Evolutionary conservation across 2,888 invertebrate species (phyloP).

Genomic region (Isotomurus palustris): DNA sequence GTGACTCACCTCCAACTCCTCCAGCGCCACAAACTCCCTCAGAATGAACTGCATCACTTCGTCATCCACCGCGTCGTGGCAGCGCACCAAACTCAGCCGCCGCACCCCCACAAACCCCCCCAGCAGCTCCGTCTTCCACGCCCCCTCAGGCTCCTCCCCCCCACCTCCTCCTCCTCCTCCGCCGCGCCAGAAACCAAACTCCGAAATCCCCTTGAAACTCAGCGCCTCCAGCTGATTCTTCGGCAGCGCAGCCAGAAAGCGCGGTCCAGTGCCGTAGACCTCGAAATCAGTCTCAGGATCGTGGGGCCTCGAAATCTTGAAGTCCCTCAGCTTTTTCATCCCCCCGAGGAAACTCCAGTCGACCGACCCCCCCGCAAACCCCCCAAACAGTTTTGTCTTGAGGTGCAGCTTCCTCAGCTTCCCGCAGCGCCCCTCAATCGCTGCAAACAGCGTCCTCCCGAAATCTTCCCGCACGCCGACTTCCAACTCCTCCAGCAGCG

Average conservation of each 20-base stretch:
- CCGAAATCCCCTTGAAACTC: constrained; percentile 23
- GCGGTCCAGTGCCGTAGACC: constrained; percentile 19
- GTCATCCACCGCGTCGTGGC: constrained; percentile 22
- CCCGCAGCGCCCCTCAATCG: constrained; percentile 9
- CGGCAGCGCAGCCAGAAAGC: constrained; percentile 19
- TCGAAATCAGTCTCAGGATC: constrained; percentile 4
- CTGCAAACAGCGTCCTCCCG: constrained; percentile 13
- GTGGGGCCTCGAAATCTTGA: constrained; percentile 18
- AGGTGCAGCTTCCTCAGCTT: constrained; percentile 28
- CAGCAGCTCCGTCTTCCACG: constrained; percentile 16
- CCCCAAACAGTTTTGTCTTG: constrained; percentile 22
- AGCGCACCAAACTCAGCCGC: constrained; percentile 23
- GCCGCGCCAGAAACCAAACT: constrained; percentile 11
- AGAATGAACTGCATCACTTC: constrained; percentile 25
- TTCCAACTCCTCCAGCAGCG: constrained; percentile 22
- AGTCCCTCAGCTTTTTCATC: constrained; percentile 18
- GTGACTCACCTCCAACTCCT: constrained; percentile 22
- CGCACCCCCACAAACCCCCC: constrained; percentile 17
- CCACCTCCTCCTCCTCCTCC: constrained; percentile 10
- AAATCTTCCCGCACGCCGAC: constrained; percentile 21
- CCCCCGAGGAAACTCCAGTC: constrained; percentile 27
- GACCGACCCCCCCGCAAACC: background rate
- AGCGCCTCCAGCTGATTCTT: constrained; percentile 14
- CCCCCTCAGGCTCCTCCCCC: constrained; percentile 16
- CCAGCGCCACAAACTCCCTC: constrained; percentile 10